Evolutionary conservation across 2,113 vertebrate species (phyloP).

Genomic region (Opisthocomus hoazin): DNA sequence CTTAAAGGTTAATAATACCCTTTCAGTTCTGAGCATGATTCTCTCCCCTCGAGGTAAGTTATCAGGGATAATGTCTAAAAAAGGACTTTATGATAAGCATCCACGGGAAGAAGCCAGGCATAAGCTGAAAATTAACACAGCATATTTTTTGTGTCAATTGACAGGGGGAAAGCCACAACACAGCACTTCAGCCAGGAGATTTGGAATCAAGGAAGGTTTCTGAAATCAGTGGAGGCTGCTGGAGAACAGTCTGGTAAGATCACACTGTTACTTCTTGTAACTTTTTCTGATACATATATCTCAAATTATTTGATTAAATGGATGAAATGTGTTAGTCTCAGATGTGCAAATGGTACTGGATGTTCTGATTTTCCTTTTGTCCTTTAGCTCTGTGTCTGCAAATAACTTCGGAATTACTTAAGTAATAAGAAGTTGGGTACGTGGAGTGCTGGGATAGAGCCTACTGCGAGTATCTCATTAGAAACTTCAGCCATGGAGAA

Average conservation of each 20-base stretch:
- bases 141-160: background rate
- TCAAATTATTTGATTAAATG: background rate
- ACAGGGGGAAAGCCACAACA: background rate
- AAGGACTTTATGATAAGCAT: too few relatives aligned
- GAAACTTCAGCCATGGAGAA: background rate
- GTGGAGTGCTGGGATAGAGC: background rate
- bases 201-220: background rate
- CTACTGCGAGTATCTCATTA: background rate
- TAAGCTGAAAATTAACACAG: background rate
- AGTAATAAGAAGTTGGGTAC: background rate
- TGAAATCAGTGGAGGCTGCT: background rate
- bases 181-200: background rate
- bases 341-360: background rate
- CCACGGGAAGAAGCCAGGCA: background rate
- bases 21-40: background rate
- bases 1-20: background rate
- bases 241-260: slow-evolving; percentile 4
- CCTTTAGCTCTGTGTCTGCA: background rate
- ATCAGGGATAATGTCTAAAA: too few relatives aligned
- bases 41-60: background rate
- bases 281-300: background rate
- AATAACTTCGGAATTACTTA: background rate
- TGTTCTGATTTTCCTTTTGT: background rate
- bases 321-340: background rate
- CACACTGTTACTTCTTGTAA: background rate